A percentile compares a stretch with the other conserved stretches of the same genome.
Evolutionary conservation across 2,113 vertebrate species (phyloP).

Genomic region (Poeciliopsis prolifica): DNA sequence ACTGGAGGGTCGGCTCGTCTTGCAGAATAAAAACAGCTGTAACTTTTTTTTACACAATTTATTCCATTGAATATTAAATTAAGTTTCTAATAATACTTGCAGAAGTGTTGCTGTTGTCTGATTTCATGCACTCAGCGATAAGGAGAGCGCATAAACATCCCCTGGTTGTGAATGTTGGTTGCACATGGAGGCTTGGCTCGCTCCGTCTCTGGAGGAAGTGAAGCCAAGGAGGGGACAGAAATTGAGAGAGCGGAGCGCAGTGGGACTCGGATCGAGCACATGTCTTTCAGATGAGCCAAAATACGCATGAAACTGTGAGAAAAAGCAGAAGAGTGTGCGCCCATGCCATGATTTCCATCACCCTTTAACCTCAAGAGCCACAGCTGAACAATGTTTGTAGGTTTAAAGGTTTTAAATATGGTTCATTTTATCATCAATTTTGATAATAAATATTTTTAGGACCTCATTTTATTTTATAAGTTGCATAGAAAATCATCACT

Average conservation of each 20-base stretch:
- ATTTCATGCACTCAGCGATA: neutral
- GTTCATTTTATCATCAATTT: neutral
- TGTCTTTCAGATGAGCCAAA: slow-evolving; percentile 80
- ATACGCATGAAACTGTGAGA: slow-evolving; percentile 61
- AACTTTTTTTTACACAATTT: neutral
- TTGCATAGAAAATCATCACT: neutral
- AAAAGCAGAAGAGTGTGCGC: slow-evolving; percentile 42
- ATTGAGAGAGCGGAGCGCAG: slow-evolving; percentile 77
- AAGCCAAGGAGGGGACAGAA: slow-evolving; percentile 74
- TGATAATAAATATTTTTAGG: neutral
- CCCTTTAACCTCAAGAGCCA: slow-evolving; percentile 47
- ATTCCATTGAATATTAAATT: neutral
- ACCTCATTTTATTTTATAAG: neutral
- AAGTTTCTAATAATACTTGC: slow-evolving; percentile 24
- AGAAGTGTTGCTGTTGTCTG: neutral
- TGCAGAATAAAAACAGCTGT: slow-evolving; percentile 18
- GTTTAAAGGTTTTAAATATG: neutral
- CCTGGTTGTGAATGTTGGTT: slow-evolving; percentile 45
- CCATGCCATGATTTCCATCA: slow-evolving; percentile 26
- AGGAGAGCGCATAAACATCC: slow-evolving; percentile 28
- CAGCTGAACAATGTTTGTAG: slow-evolving; percentile 2
- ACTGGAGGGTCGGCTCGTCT: slow-evolving; percentile 22
- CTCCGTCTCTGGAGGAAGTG: slow-evolving; percentile 50
- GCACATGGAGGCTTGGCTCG: slow-evolving; percentile 72
- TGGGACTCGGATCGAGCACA: slow-evolving; percentile 77